Conservation (phyloP, 2,113 vertebrate genomes). For the Romanogobio albipinnatus region DNA sequence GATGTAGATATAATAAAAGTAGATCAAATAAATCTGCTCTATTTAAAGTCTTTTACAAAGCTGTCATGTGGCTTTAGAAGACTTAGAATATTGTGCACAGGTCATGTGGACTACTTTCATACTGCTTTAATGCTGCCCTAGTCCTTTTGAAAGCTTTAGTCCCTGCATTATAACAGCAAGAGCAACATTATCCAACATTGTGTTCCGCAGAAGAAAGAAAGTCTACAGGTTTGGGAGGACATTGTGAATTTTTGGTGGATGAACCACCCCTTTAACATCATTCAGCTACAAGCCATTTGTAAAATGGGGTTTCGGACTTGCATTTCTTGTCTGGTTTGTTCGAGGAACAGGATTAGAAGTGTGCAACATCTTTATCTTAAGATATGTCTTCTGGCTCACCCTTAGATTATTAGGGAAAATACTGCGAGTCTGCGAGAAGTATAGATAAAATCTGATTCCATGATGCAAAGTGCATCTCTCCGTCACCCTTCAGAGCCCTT, state of each 20-base stretch:
- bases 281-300: neutral
- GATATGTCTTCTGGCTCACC: neutral
- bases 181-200: neutral
- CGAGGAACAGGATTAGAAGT: neutral
- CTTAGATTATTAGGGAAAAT: neutral
- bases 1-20: neutral
- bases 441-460: constrained; percentile 28
- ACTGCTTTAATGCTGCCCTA: constrained; percentile 14
- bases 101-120: neutral
- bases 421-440: neutral
- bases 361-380: neutral
- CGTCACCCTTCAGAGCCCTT: neutral
- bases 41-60: neutral
- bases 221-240: neutral
- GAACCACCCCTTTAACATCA: neutral
- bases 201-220: neutral
- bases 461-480: constrained; percentile 20
- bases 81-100: neutral
- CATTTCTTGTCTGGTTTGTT: neutral
- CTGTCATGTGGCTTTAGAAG: neutral
- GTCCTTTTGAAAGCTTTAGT: constrained; percentile 4
- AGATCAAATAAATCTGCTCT: neutral
- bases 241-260: neutral
- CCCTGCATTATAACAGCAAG: neutral
- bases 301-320: neutral